These are phyloP conservation scores for Strigops habroptila DNA, from an alignment of 2,113 vertebrate species.

Conservation along the genomic window DNA sequence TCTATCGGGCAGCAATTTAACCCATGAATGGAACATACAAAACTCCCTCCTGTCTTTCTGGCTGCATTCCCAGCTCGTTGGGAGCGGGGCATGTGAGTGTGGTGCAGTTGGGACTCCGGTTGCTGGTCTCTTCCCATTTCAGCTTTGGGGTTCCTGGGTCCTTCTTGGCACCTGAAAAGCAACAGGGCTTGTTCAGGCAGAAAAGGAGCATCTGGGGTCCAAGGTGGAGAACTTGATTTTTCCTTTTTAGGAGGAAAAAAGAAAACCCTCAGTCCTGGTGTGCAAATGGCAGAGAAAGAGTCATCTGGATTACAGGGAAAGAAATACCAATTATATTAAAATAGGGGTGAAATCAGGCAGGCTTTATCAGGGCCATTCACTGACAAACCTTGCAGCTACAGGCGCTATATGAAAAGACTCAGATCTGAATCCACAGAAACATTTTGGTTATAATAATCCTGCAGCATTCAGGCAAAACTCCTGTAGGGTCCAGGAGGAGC, in stretches of 20 bases:
- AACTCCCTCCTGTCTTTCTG: background rate
- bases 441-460: background rate
- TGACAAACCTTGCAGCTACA: background rate
- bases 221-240: background rate
- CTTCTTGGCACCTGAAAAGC: background rate
- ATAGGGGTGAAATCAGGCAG: background rate
- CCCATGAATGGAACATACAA: rapidly evolving
- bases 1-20: background rate
- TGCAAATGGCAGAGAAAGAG: background rate
- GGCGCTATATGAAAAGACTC: background rate
- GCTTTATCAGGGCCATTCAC: background rate
- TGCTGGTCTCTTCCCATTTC: background rate
- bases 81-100: background rate
- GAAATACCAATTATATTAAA: background rate
- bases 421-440: background rate
- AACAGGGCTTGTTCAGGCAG: background rate
- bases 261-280: background rate
- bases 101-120: rapidly evolving
- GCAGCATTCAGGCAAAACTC: background rate
- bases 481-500: background rate
- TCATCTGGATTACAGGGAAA: background rate
- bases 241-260: background rate
- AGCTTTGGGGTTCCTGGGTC: background rate
- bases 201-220: background rate
- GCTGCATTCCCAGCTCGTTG: rapidly evolving